Evolutionary conservation across 2,888 invertebrate genomes (phyloP).

Genomic region (Pinctada fucata): DNA sequence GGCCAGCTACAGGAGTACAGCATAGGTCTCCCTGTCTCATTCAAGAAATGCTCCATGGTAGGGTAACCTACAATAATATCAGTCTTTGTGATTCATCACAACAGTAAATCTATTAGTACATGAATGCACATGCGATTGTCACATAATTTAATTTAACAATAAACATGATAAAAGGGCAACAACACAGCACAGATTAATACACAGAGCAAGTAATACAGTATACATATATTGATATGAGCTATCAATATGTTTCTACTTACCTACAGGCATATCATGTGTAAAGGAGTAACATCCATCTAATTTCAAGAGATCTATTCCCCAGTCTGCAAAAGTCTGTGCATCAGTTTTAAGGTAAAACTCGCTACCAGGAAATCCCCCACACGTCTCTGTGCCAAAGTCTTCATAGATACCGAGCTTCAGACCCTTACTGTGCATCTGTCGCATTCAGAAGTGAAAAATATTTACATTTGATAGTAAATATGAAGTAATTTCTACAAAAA

Average conservation of each 20-base stretch:
- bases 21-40: slow-evolving; percentile 93
- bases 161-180: too few relatives aligned
- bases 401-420: slow-evolving; percentile 98
- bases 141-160: too few relatives aligned
- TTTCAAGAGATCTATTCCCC: slow-evolving; percentile 97
- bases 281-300: slow-evolving; percentile 97
- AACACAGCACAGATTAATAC: too few relatives aligned
- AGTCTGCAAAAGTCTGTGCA: slow-evolving; percentile 94
- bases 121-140: too few relatives aligned
- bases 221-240: too few relatives aligned
- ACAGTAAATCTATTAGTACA: too few relatives aligned
- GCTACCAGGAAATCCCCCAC: slow-evolving; percentile 97
- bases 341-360: slow-evolving; percentile 91
- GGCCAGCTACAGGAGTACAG: slow-evolving; percentile 99
- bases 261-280: slow-evolving; percentile 80
- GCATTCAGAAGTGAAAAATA: too few relatives aligned
- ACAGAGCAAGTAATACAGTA: too few relatives aligned
- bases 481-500: too few relatives aligned
- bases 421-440: slow-evolving; percentile 79
- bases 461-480: too few relatives aligned
- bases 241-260: too few relatives aligned
- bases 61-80: slow-evolving; percentile 87
- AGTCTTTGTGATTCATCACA: too few relatives aligned
- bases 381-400: slow-evolving; percentile 97
- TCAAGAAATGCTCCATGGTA: slow-evolving; percentile 92